Base-by-base conservation (phyloP, 2,888 invertebrate genomes). In the Caenorhabditis uteleia region DNA sequence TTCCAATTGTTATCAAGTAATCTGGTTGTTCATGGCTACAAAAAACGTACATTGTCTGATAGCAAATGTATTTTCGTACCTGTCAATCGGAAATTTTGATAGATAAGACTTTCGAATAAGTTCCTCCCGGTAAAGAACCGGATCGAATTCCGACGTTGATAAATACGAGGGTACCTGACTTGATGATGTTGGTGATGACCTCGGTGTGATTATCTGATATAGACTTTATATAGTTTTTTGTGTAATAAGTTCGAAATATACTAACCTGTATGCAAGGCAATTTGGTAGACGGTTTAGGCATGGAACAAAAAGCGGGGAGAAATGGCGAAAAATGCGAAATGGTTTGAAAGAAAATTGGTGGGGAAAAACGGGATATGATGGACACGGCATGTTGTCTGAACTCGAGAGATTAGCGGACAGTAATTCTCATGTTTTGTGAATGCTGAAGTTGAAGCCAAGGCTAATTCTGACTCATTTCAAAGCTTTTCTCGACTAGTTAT, bases 61-160 rank as follows among this genome's bases (percentile, higher is more conserved):
- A 29, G 6, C 29, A 29, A 12, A 8, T 34, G 4, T 34, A 34
- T 34, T 34, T 34, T 34, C 16, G 16, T 6, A 65, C 65, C 54
- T 61, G 46, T 61, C 36, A 26, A 66, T 34, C 7, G 66, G 66
- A 39, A 66, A 66, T n/a, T 48, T 59, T 18, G 59, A 38, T 3
- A 66, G 40, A 34, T 66, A 66, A 38, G 55, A 55, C 16, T 60
- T 59, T 6, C 66, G 38, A 44, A 66, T 51, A 21, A 66, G 26
- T 53, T 66, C 66, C 44, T 66, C 66, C 34, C 59, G 44, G 39
- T 66, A 66, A 14, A 66, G 20, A 33, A 56, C 66, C 26, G 66
- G 66, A 59, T 66, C 66, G 34, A 66, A 66, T 48, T 66, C 66
- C 31, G 55, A 59, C 2, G 59, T 51, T n/a, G 66, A 66, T 4